Base-by-base conservation (phyloP, 2,888 invertebrate species). In the Leistus spinibarbis region DNA sequence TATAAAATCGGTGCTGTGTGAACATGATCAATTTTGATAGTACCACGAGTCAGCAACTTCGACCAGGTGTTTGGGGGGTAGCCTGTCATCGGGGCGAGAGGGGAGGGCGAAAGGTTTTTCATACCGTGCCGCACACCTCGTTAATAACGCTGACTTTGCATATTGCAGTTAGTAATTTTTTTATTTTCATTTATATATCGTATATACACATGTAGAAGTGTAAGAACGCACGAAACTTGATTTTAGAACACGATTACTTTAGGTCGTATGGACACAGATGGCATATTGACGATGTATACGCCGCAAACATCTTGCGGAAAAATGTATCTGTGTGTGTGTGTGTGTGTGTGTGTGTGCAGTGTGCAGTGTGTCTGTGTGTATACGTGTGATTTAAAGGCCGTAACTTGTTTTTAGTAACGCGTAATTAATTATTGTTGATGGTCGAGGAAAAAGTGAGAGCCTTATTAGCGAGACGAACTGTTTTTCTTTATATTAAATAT, bases 71-170 rank as follows among this genome's bases (percentile, higher is more conserved):
- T 40, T 40, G 40, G 40, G 40, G 40, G 40, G 40, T 40, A 10
- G 40, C 13, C 40, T 40, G 40, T 40, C 40, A 7, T 0, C 1
- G 40, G 40, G 56, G 17, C 16, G 57, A 17, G 16, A 16, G 16
- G 57, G 17, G n/a, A n/a, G 16, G 0, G 3, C 57, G 20, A n/a
- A n/a, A n/a, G n/a, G n/a, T 19, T 57, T 20, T 19, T 23, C 23
- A 16, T 13, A 16, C 23, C 64, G 16, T n/a, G 23, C 23, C 23
- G 27, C 83, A 84, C 83, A 84, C 83, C 84, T 84, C 84, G 84
- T 84, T 84, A 84, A 84, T 84, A 84, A 84, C 81, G 83, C 83
- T 84, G 84, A 84, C 84, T 84, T 83, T 84, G 84, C 84, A 84
- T 84, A 84, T 83, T 83, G 81, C 82, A 80, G 76, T 76, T 79